Evolutionary conservation across 2,888 invertebrate genomes (phyloP), one percentile per base, ranked within the genome.

Genomic region (Drosophila histrio): DNA sequence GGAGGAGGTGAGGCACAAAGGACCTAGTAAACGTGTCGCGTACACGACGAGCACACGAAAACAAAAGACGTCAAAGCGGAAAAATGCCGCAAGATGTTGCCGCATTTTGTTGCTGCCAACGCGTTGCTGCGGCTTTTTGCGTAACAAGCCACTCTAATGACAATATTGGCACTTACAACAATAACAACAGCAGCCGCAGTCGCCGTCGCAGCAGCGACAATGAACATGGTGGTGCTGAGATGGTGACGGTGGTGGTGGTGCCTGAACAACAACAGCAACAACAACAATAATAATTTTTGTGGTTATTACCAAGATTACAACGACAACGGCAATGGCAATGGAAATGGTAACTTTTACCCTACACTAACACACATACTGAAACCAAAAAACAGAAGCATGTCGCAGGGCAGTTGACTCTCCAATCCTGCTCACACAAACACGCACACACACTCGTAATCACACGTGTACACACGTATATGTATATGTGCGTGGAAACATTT

Each of bases 101-200:
- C 81, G 39, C 72, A 76, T 65, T 76, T 61, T 88, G 88, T 80
- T 77, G 80, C 78, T 70, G 60, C 72, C 83, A 79, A 75, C 58
- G 64, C 60, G 57, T 58, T 56, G 69, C 63, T 72, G 85, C 60
- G 72, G 82, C 84, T 81, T 74, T 77, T 72, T 87, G 81, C 77
- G 87, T 87, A 88, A 88, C 84, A 85, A 85, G 87, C 84, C 77
- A 88, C 84, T 85, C 84, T 88, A 85, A 85, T 88, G 88, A 85
- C 88, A 85, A 85, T 85, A 85, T 85, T 88, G 88, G 88, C 84
- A 85, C 88, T 85, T 87, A 86, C 84, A 85, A 80, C 87, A 84
- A 86, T 73, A 88, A 77, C 72, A 77, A 86, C 69, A 75, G 58
- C 75, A 74, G 60, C 46, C 56, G 17, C 22, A 47, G 52, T 54